Evolutionary conservation across 2,113 vertebrate species (phyloP).

Genomic region (Pelusios castaneus): DNA sequence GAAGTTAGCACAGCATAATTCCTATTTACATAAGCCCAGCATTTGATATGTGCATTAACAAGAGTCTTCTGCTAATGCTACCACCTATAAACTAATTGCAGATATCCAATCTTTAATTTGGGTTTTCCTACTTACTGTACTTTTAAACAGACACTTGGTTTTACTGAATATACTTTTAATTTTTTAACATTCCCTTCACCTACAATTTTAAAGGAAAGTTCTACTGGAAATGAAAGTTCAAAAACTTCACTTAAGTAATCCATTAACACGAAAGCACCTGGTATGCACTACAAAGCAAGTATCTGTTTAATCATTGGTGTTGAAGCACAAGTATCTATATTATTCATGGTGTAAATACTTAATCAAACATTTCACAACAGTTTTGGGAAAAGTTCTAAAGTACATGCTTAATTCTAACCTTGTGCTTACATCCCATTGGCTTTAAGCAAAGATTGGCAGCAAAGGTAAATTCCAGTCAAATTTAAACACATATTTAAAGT

Average conservation of each 20-base stretch:
- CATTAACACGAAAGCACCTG: background rate
- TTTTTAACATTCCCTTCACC: background rate
- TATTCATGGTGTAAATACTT: conserved; percentile 60
- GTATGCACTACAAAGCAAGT: conserved; percentile 21
- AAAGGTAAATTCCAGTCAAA: conserved; percentile 64
- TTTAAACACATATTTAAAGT: conserved; percentile 18
- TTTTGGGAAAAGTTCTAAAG: conserved; percentile 60
- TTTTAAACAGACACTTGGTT: background rate
- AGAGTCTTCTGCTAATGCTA: background rate
- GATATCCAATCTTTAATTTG: conserved; percentile 31
- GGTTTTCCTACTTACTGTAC: background rate
- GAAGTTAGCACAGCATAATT: background rate
- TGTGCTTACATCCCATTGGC: conserved; percentile 31
- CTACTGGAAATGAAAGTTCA: conserved; percentile 5
- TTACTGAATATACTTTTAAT: conserved; percentile 35
- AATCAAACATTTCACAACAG: conserved; percentile 65
- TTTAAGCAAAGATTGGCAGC: conserved; percentile 49
- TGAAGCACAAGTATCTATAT: conserved; percentile 24
- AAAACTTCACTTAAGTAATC: background rate
- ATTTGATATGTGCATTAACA: fast-evolving
- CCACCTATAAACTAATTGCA: background rate
- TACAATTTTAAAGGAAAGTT: conserved; percentile 21
- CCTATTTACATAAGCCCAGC: background rate
- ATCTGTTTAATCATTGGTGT: conserved; percentile 20
- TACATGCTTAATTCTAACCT: conserved; percentile 50